A percentile compares a stretch with the other conserved stretches of the same genome.
Conservation (phyloP, 2,113 vertebrate species). For the Struthio camelus region DNA sequence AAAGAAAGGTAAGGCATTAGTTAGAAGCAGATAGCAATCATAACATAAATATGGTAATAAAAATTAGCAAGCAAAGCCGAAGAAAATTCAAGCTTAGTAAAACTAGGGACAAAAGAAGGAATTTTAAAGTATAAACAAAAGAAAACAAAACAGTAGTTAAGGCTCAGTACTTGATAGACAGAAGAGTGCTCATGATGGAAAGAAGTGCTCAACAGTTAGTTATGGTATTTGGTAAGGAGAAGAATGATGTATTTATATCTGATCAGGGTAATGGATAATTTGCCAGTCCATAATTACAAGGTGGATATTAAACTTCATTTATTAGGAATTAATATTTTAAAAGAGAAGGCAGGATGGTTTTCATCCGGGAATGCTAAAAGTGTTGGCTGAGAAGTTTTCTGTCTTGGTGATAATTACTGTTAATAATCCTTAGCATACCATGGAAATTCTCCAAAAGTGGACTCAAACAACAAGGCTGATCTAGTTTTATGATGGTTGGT, state of each 20-base stretch:
- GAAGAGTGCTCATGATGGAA: background rate
- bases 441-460: background rate
- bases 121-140: background rate
- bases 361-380: background rate
- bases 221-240: background rate
- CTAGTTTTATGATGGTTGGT: background rate
- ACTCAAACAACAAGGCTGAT: background rate
- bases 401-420: background rate
- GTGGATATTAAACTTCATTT: background rate
- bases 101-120: background rate
- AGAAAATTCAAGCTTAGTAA: background rate
- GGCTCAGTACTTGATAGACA: background rate
- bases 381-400: background rate
- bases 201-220: background rate
- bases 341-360: background rate
- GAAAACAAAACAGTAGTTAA: background rate
- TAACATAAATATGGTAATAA: background rate
- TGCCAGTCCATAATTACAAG: background rate
- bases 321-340: background rate
- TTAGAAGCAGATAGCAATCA: background rate
- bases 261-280: background rate
- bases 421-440: background rate
- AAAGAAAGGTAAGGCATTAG: background rate
- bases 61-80: background rate
- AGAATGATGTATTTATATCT: background rate